phyloP scores from a whole-genome alignment of 2,888 invertebrate species.

The Latheticus oryzae region DNA sequence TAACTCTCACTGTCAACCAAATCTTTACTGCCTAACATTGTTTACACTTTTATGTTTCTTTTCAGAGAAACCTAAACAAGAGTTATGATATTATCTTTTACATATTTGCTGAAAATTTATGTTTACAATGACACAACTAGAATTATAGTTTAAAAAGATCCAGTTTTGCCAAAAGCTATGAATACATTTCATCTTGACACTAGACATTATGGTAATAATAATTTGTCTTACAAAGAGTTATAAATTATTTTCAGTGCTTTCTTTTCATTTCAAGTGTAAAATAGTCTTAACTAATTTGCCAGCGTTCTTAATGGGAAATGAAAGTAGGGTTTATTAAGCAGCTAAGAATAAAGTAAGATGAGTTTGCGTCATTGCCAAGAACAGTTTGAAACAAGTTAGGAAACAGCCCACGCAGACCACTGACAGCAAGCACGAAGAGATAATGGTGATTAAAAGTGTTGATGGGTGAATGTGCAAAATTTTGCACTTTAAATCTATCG shows the following conservation, averaged over 20 bases:
- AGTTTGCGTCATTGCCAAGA: not conserved
- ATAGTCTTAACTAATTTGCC: too few relatives aligned
- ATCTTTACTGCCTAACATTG: too few relatives aligned
- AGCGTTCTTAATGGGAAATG: too few relatives aligned
- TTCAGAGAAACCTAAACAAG: too few relatives aligned
- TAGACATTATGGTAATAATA: conserved; percentile 15
- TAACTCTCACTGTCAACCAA: too few relatives aligned
- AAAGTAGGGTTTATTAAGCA: conserved; percentile 1
- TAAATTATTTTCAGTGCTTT: conserved; percentile 28
- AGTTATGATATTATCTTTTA: too few relatives aligned
- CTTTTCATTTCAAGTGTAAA: conserved; percentile 9
- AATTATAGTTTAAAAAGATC: too few relatives aligned
- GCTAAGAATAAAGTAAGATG: conserved; percentile 5
- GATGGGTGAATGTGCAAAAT: conserved; percentile 13
- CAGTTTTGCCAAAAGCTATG: too few relatives aligned
- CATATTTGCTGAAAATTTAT: too few relatives aligned
- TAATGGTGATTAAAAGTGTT: conserved; percentile 5
- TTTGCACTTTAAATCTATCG: too few relatives aligned
- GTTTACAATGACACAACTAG: too few relatives aligned
- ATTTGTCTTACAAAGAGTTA: conserved; percentile 24
- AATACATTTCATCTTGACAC: conserved; percentile 16
- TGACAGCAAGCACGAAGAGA: conserved; percentile 10
- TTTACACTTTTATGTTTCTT: too few relatives aligned
- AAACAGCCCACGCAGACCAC: conserved; percentile 13
- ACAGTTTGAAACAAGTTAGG: conserved; percentile 12